Evolutionary conservation across 2,113 vertebrate genomes (phyloP).

Genomic region (Psilopsiagon aymara): DNA sequence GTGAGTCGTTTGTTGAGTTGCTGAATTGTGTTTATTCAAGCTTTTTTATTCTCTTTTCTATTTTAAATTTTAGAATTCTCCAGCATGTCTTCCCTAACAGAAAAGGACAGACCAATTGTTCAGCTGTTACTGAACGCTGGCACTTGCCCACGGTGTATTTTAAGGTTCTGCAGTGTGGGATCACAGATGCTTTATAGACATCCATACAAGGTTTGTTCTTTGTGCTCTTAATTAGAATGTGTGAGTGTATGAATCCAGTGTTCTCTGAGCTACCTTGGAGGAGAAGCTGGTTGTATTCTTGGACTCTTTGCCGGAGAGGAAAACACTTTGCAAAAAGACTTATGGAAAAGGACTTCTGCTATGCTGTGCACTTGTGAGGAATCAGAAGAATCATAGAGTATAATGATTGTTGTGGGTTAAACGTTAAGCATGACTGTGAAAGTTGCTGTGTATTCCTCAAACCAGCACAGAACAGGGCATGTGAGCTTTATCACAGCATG

Average conservation of each 20-base stretch:
- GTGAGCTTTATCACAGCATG: not conserved
- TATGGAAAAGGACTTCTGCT: not conserved
- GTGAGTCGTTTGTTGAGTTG: not conserved
- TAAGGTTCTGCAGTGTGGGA: conserved; percentile 89
- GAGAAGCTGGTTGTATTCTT: not conserved
- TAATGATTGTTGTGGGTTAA: not conserved
- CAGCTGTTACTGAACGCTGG: conserved; percentile 81
- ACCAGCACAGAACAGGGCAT: not conserved
- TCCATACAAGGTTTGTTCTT: conserved; percentile 78
- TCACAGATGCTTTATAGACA: conserved; percentile 80
- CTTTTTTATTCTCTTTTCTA: not conserved
- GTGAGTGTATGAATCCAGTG: not conserved
- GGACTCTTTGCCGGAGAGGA: not conserved
- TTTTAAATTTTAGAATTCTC: not conserved
- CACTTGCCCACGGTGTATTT: conserved; percentile 90
- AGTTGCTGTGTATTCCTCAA: not conserved
- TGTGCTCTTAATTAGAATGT: not conserved
- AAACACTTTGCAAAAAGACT: not conserved
- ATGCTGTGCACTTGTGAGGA: not conserved
- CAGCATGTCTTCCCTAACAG: conserved; percentile 84
- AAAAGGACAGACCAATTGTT: conserved; percentile 84
- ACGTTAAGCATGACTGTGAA: not conserved
- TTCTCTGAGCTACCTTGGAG: not conserved
- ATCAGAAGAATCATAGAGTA: not conserved
- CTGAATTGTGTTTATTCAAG: not conserved